phyloP scores from a whole-genome alignment of 2,888 invertebrate genomes.

The Phania funesta region DNA sequence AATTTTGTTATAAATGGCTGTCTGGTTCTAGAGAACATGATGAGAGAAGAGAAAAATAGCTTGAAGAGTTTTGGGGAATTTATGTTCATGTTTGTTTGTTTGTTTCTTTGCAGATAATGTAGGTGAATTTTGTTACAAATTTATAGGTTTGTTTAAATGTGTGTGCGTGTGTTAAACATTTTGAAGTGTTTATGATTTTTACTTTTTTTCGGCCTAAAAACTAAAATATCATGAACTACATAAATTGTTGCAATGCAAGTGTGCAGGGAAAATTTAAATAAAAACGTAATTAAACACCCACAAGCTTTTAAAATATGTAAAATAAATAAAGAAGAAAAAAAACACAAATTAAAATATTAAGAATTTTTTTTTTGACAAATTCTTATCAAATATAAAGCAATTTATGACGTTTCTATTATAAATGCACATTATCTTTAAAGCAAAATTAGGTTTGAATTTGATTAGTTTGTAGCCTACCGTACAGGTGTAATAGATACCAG shows the following conservation, averaged over 20 bases:
- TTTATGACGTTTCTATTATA: slow-evolving; percentile 41
- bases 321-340: not conserved
- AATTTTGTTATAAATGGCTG: slow-evolving; percentile 44
- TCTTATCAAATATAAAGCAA: slow-evolving; percentile 28
- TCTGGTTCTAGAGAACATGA: slow-evolving; percentile 42
- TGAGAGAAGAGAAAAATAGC: slow-evolving; percentile 25
- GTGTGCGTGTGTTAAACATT: not conserved
- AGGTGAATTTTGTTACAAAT: slow-evolving; percentile 36
- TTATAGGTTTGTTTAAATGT: not conserved
- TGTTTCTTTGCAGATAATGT: slow-evolving; percentile 12
- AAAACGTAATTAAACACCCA: slow-evolving; percentile 23
- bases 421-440: too few relatives aligned
- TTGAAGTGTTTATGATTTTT: slow-evolving; percentile 27
- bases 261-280: not conserved
- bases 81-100: not conserved
- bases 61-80: not conserved
- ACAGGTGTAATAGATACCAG: too few relatives aligned
- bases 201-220: slow-evolving; percentile 58
- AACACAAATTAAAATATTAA: slow-evolving; percentile 6
- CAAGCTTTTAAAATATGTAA: slow-evolving; percentile 10
- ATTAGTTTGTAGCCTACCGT: too few relatives aligned
- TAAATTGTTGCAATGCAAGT: slow-evolving; percentile 46
- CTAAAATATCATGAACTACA: slow-evolving; percentile 14
- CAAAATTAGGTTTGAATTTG: too few relatives aligned
- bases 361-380: too few relatives aligned